phyloP scores from a whole-genome alignment of 2,113 vertebrate genomes.

The Lophura nycthemera region DNA sequence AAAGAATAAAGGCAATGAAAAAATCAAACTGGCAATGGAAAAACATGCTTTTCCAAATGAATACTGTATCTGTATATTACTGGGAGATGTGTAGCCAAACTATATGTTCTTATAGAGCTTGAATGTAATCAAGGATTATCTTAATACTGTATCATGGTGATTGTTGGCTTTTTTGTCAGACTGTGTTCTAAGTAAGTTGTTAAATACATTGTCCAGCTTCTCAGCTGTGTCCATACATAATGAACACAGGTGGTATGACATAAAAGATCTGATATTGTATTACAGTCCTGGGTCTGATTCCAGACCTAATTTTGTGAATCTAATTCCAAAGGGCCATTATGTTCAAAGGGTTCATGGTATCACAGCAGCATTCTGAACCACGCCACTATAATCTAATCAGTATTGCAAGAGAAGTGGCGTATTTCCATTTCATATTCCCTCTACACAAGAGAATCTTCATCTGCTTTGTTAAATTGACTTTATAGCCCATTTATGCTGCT shows the following conservation, averaged over 20 bases:
- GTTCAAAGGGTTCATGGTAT: constrained; percentile 14
- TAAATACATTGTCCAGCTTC: constrained; percentile 20
- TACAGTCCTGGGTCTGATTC: constrained; percentile 24
- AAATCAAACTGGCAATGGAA: background rate
- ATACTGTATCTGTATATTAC: background rate
- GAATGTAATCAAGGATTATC: background rate
- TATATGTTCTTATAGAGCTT: background rate
- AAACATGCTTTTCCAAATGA: background rate
- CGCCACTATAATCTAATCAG: constrained; percentile 25
- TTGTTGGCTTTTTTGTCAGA: background rate
- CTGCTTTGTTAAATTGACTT: constrained; percentile 55
- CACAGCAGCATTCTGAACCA: constrained; percentile 32
- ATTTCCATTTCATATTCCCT: constrained; percentile 55
- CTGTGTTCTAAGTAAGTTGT: background rate
- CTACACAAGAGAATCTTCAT: constrained; percentile 45
- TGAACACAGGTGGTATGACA: constrained; percentile 32
- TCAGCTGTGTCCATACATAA: background rate
- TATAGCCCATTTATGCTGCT: constrained; percentile 40
- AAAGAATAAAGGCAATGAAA: background rate
- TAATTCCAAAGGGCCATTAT: constrained; percentile 53
- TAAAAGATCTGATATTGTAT: constrained; percentile 6
- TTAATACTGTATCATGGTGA: background rate
- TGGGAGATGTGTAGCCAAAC: background rate
- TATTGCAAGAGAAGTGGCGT: constrained; percentile 44
- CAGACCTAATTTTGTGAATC: constrained; percentile 44